These are phyloP conservation scores for Marisa cornuarietis DNA, from an alignment of 1,140 invertebrate genomes.

Conservation along the genomic window DNA sequence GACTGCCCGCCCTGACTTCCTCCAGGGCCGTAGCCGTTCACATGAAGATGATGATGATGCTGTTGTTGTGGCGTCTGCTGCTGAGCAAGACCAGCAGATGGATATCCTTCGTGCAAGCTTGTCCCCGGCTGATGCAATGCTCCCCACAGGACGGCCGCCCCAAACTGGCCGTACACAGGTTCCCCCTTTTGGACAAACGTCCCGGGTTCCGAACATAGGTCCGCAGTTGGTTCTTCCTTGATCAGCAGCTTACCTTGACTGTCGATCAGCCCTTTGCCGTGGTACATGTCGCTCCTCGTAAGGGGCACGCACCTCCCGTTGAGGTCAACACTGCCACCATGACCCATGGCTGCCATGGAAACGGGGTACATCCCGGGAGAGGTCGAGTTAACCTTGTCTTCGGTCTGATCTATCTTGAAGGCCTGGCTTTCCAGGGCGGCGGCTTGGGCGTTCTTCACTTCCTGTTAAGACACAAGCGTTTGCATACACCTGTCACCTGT, in stretches of 20 bases:
- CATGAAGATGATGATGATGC: constrained; percentile 12
- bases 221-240: constrained; percentile 7
- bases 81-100: not conserved
- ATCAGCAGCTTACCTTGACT: not conserved
- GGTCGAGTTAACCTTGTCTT: constrained; percentile 11
- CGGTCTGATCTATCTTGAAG: constrained; percentile 2
- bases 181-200: constrained; percentile 1
- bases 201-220: not conserved
- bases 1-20: constrained; percentile 10
- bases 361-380: constrained; percentile 19
- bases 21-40: constrained; percentile 7
- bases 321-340: constrained; percentile 9
- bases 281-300: too few species aligned
- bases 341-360: not conserved
- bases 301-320: not conserved
- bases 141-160: constrained; percentile 20
- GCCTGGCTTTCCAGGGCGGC: constrained; percentile 11
- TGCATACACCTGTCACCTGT: not conserved
- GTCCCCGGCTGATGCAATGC: not conserved
- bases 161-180: constrained; percentile 21
- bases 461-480: constrained; percentile 11
- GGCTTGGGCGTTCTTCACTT: constrained; percentile 28
- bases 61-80: constrained; percentile 11
- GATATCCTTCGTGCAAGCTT: not conserved
- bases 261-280: not conserved